Evolutionary conservation across 2,888 invertebrate genomes (phyloP), one percentile per base, ranked within the genome.

Genomic region (Pseudoips prasinana): DNA sequence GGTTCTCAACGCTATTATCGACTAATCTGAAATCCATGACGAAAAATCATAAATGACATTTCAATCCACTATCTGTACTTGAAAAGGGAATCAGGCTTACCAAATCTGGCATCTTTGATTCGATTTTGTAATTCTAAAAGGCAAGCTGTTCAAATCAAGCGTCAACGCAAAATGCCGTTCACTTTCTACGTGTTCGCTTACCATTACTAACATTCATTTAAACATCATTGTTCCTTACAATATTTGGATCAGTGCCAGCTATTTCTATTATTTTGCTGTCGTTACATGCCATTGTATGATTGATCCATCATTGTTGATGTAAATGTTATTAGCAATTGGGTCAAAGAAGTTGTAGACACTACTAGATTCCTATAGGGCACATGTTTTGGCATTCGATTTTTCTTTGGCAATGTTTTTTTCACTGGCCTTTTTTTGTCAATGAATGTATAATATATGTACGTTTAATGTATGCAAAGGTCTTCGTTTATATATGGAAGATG

Each of bases 151-250:
- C 14, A 14, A 14, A 5, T 14, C 14, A 14, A 14, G 14, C 8
- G 35, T 29, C 33, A 47, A 38, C n/a, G n/a, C n/a, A n/a, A 40
- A 42, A 39, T 34, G 40, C 26, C 46, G 26, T 38, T 40, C 39
- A 54, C 56, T 57, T 57, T 57, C 56, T 54, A 54, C 45, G 51
- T 55, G 54, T 8, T 30, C 20, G 20, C 7, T 8, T 30, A 14
- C 2, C 14, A 14, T 14, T 14, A 14, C 35, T 29, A 43, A 50
- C 35, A 49, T 39, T 49, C 11, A 38, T 44, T 48, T 33, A 31
- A 44, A 39, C 41, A 37, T 46, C 38, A 54, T 55, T 55, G 54
- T 55, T 55, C 43, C 14, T 22, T 37, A 46, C 38, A 49, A 48
- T 49, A 41, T 54, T 54, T 55, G 55, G 58, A 39, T 9, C 10